A percentile compares a stretch with the other conserved stretches of the same genome.
Evolutionary conservation across 2,113 vertebrate species (phyloP).

Genomic region (Chrysemys picta): DNA sequence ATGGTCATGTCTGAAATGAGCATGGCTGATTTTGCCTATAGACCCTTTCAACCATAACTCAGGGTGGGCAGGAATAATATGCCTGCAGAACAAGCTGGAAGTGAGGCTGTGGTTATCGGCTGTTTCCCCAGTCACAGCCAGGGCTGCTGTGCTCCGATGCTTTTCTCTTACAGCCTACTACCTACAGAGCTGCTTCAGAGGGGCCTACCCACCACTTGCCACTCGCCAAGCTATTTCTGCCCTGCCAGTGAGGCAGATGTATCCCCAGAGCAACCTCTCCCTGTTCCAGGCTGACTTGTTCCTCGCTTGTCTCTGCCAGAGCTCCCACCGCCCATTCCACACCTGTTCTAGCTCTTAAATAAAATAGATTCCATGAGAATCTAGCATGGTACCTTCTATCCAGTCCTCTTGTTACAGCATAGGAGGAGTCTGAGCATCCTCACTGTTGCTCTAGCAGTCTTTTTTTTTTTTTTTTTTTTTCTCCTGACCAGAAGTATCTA

Average conservation of each 20-base stretch:
- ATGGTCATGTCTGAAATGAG: background rate
- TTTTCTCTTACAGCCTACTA: background rate
- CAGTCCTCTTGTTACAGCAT: background rate
- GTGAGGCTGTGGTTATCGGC: background rate
- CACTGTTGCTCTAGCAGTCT: background rate
- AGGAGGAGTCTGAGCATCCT: background rate
- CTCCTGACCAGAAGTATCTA: background rate
- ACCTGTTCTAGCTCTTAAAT: background rate
- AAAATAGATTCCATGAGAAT: background rate
- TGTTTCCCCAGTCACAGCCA: background rate
- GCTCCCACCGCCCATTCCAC: background rate
- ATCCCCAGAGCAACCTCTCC: background rate
- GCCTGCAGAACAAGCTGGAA: background rate
- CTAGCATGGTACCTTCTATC: background rate
- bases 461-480: background rate
- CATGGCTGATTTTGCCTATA: no score
- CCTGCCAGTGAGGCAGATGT: background rate
- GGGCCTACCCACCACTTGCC: accelerated
- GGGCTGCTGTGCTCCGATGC: background rate
- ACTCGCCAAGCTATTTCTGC: background rate
- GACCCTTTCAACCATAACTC: background rate
- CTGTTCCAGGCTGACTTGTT: background rate
- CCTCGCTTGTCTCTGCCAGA: background rate
- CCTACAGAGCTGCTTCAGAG: background rate
- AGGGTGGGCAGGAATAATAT: background rate